Conservation (phyloP, 2,113 vertebrate species). For the Vicugna pacos region DNA sequence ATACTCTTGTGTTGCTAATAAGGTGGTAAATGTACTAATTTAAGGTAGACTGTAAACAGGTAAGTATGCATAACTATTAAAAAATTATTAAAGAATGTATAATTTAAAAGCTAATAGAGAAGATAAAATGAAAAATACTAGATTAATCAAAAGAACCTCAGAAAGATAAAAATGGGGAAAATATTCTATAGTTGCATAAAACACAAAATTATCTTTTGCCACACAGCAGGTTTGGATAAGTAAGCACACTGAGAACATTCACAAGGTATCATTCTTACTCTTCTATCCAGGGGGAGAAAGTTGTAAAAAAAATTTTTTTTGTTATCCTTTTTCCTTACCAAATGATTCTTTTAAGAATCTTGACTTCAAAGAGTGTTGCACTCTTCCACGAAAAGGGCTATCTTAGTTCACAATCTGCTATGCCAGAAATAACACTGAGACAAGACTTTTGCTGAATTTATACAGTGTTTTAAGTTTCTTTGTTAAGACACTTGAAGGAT, state of each 20-base stretch:
- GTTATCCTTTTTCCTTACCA: background rate
- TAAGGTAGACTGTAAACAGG: background rate
- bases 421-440: background rate
- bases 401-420: background rate
- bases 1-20: background rate
- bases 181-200: background rate
- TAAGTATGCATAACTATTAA: background rate
- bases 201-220: background rate
- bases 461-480: background rate
- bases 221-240: background rate
- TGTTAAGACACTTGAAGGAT: background rate
- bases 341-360: background rate
- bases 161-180: background rate
- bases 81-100: background rate
- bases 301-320: background rate
- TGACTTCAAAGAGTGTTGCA: background rate
- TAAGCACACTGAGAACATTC: background rate
- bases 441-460: background rate
- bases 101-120: background rate
- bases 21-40: background rate
- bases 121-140: background rate
- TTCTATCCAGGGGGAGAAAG: background rate
- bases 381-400: background rate
- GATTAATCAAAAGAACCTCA: background rate
- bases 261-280: background rate